These are phyloP conservation scores for Aphis gossypii DNA, from an alignment of 1,140 invertebrate genomes.

Conservation along the genomic window DNA sequence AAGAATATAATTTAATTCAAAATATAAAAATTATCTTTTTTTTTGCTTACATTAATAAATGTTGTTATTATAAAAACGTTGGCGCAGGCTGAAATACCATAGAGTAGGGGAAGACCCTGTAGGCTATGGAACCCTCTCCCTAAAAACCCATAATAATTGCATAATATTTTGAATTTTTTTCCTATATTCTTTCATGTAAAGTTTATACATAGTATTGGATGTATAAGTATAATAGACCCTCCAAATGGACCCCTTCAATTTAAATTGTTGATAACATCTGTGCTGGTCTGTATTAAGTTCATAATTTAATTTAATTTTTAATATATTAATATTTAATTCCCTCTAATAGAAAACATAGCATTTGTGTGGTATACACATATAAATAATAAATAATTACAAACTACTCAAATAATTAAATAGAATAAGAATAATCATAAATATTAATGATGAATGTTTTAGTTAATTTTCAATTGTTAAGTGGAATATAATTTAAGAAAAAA, in stretches of 20 bases:
- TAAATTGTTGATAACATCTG: not conserved
- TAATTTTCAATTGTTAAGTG: not conserved
- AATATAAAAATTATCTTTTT: not conserved
- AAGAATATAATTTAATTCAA: not conserved
- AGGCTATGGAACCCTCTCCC: not conserved
- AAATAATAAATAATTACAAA: not conserved
- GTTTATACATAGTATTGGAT: not conserved
- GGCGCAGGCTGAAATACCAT: not conserved
- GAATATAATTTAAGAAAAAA: not conserved
- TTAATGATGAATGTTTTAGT: not conserved
- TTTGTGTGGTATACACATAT: not conserved
- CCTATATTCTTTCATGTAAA: not conserved
- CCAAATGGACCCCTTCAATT: not conserved
- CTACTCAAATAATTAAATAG: not conserved
- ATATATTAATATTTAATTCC: not conserved
- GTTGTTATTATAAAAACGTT: not conserved
- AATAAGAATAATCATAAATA: not conserved
- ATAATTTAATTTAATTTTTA: slow-evolving; percentile 2
- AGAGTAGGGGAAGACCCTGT: not conserved
- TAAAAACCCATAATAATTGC: slow-evolving; percentile 3
- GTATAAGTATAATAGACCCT: not conserved
- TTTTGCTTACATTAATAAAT: not conserved
- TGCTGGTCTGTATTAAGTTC: not conserved
- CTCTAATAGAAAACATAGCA: not conserved
- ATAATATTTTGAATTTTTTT: slow-evolving; percentile 15